A percentile compares a stretch with the other conserved stretches of the same genome.
Conservation (phyloP, 2,113 vertebrate genomes). For the Stomatorhinus ivindoensis region DNA sequence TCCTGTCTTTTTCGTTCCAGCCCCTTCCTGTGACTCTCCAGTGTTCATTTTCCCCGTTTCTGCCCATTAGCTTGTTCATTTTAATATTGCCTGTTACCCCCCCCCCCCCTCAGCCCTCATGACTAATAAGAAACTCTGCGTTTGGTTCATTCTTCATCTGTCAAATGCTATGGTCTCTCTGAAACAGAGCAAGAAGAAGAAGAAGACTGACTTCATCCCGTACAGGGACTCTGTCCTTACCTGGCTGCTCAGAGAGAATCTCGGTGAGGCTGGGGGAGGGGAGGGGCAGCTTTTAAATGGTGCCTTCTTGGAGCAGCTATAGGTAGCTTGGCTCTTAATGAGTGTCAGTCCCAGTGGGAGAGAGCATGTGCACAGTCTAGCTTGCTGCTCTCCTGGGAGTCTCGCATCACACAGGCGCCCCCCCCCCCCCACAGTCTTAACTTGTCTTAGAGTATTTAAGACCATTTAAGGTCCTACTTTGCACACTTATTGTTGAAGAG, state of each 20-base stretch:
- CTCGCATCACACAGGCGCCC: not conserved
- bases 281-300: not conserved
- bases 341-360: not conserved
- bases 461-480: not conserved
- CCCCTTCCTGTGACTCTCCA: not conserved
- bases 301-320: not conserved
- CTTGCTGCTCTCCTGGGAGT: not conserved
- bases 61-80: not conserved
- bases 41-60: not conserved
- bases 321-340: not conserved
- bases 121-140: not conserved
- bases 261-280: conserved; percentile 64
- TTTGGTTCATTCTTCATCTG: not conserved
- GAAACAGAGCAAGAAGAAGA: conserved; percentile 94
- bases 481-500: not conserved
- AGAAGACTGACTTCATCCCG: conserved; percentile 95
- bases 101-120: not conserved
- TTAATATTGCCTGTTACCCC: not conserved
- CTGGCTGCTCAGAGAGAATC: conserved; percentile 96
- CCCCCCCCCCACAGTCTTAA: not conserved
- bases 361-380: not conserved
- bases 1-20: not conserved
- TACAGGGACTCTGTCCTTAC: conserved; percentile 97
- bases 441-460: not conserved
- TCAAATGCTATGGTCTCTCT: no score